phyloP scores from a whole-genome alignment of 2,888 invertebrate species.

The Amiota communis region DNA sequence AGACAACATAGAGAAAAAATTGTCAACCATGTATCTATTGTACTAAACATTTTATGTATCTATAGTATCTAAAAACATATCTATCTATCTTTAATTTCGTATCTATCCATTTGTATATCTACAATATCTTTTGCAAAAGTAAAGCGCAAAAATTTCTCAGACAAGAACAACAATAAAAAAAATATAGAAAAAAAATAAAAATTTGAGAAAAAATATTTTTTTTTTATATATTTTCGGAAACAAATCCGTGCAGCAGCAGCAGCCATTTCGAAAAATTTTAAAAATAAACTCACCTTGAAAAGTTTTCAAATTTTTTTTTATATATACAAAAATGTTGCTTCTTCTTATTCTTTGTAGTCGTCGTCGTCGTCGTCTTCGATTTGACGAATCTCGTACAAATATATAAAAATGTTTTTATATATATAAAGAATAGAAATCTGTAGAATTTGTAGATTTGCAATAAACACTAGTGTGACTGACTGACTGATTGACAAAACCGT shows the following conservation, averaged over 20 bases:
- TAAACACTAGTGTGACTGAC: not conserved
- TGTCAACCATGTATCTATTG: conserved; percentile 5
- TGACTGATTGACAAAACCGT: not conserved
- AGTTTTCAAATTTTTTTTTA: conserved; percentile 66
- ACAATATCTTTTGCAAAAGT: conserved; percentile 16
- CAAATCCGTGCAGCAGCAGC: conserved; percentile 54
- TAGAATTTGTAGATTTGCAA: conserved; percentile 13
- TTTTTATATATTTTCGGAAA: conserved; percentile 48
- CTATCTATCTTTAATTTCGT: conserved; percentile 47
- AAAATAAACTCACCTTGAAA: conserved; percentile 74
- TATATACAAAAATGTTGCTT: conserved; percentile 46
- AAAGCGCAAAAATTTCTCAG: conserved; percentile 17
- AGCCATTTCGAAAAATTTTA: conserved; percentile 69
- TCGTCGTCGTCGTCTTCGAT: too few species aligned
- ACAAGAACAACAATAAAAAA: conserved; percentile 23
- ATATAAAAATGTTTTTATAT: not conserved
- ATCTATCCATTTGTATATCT: conserved; percentile 11
- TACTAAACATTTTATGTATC: conserved; percentile 35
- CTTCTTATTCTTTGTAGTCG: conserved; percentile 4
- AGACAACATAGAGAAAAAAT: not conserved
- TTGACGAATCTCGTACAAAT: conserved; percentile 21
- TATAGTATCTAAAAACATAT: not conserved
- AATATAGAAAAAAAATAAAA: conserved; percentile 30
- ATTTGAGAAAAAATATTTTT: conserved; percentile 38
- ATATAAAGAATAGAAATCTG: too few species aligned